Conservation (phyloP, 1,140 invertebrate genomes). For the Mamestra configurata region DNA sequence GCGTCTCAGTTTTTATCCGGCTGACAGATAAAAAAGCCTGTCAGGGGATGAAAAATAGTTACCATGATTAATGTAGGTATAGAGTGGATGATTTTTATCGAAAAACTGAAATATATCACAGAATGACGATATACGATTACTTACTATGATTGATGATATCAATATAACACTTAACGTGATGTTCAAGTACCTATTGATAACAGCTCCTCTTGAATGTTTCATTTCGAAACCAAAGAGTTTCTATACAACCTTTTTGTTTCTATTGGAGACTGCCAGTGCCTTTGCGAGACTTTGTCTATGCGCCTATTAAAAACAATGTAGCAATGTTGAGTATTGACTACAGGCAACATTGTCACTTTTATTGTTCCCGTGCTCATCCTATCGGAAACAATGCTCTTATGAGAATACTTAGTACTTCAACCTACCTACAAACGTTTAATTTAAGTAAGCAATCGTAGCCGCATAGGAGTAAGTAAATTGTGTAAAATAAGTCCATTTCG, state of each 20-base stretch:
- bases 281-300: conserved; percentile 1
- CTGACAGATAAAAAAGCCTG: conserved; percentile 19
- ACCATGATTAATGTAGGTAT: conserved; percentile 26
- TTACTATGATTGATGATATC: conserved; percentile 10
- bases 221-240: not conserved
- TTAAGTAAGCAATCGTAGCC: not conserved
- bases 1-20: conserved; percentile 20
- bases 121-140: conserved; percentile 13
- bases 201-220: not conserved
- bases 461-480: not conserved
- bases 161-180: not conserved
- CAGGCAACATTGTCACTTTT: conserved; percentile 9
- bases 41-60: conserved; percentile 34
- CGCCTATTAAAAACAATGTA: conserved; percentile 20
- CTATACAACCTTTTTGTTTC: not conserved
- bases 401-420: not conserved
- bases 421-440: not conserved
- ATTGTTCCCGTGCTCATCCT: not conserved
- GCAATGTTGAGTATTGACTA: not conserved
- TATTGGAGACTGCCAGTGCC: conserved; percentile 15
- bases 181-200: not conserved
- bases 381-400: not conserved
- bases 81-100: conserved; percentile 9
- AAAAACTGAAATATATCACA: not conserved
- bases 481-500: not conserved